These are phyloP conservation scores for Microcaecilia unicolor DNA, from an alignment of 2,797 vertebrate genomes.

Conservation along the genomic window DNA sequence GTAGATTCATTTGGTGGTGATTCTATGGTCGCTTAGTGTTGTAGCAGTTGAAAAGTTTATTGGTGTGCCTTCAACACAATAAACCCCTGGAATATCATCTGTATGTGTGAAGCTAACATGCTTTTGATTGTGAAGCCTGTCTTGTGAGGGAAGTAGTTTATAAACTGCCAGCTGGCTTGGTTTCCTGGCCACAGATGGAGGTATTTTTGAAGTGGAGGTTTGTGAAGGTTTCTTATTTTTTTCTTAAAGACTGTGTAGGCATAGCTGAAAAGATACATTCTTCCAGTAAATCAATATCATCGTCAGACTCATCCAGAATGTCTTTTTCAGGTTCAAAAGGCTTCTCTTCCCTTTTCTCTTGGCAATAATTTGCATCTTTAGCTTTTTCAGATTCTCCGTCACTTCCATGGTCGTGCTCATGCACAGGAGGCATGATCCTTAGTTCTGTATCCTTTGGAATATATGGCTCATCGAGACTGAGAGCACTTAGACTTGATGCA, in stretches of 20 bases:
- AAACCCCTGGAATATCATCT: constrained; percentile 86
- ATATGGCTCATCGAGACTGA: constrained; percentile 91
- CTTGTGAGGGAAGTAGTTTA: constrained; percentile 84
- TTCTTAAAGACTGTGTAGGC: constrained; percentile 90
- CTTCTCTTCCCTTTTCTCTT: constrained; percentile 52
- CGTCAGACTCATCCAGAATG: constrained; percentile 80
- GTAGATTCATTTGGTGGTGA: constrained; percentile 82
- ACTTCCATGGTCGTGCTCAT: constrained; percentile 71
- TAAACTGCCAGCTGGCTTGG: constrained; percentile 92
- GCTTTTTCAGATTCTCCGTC: constrained; percentile 55
- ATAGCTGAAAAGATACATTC: constrained; percentile 97
- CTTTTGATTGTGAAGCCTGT: constrained; percentile 63
- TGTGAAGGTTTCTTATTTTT: constrained; percentile 76
- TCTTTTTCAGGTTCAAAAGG: constrained; percentile 66
- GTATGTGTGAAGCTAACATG: constrained; percentile 68
- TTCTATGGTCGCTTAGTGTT: constrained; percentile 93
- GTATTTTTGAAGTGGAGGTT: constrained; percentile 59
- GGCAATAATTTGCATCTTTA: constrained; percentile 44
- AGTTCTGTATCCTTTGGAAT: constrained; percentile 81
- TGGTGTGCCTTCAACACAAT: constrained; percentile 92
- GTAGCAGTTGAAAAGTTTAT: constrained; percentile 96
- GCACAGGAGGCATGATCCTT: constrained; percentile 77
- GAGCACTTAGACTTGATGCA: constrained; percentile 87
- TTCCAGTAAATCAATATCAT: constrained; percentile 91
- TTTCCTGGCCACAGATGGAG: constrained; percentile 74